phyloP scores from a whole-genome alignment of 2,888 invertebrate genomes.

The Philopedon plagiatum region DNA sequence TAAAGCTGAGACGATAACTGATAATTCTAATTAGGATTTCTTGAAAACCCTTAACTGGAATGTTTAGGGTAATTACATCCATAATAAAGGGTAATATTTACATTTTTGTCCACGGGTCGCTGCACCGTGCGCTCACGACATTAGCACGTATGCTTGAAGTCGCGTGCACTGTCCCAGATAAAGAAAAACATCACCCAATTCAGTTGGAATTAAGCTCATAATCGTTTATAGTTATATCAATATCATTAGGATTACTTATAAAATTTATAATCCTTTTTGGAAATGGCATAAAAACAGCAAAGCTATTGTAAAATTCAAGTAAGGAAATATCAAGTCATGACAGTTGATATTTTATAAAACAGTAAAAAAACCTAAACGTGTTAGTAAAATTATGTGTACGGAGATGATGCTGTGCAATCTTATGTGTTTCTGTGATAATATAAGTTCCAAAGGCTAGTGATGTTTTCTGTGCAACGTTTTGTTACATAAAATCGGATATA shows the following conservation, averaged over 20 bases:
- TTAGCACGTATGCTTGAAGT: no score
- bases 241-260: not conserved
- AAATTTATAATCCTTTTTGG: constrained; percentile 8
- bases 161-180: no score
- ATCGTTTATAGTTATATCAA: not conserved
- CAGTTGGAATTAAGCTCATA: constrained; percentile 1
- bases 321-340: not conserved
- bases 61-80: no score
- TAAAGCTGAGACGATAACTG: no score
- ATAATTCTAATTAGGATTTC: no score
- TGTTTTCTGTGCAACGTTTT: no score
- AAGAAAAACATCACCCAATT: no score
- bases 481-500: no score
- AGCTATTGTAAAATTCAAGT: not conserved
- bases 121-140: no score
- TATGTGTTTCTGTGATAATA: not conserved
- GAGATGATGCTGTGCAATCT: not conserved
- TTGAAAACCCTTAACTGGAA: no score
- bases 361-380: not conserved
- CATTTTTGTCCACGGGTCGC: no score
- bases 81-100: no score
- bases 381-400: not conserved
- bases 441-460: not conserved
- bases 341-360: not conserved
- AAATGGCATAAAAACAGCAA: constrained; percentile 5